phyloP scores from a whole-genome alignment of 1,140 invertebrate genomes.

The Aphelinus atriplicis region DNA sequence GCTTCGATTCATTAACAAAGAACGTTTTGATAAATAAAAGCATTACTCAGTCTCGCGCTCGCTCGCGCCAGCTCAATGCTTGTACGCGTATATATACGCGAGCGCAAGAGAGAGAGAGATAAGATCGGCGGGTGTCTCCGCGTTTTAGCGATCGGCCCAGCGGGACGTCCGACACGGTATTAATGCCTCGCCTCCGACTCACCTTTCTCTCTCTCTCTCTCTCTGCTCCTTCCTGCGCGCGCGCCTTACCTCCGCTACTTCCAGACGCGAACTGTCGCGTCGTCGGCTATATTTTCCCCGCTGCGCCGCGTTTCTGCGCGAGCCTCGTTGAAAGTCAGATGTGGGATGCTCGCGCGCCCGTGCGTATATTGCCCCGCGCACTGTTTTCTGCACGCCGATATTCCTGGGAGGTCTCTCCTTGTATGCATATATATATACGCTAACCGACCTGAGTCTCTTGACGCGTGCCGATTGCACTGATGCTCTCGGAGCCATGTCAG shows the following conservation, averaged over 20 bases:
- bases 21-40: slow-evolving; percentile 52
- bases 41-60: slow-evolving; percentile 46
- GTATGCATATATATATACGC: no score
- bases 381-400: no score
- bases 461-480: no score
- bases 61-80: background rate
- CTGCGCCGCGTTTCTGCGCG: background rate
- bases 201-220: slow-evolving; percentile 41
- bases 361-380: no score
- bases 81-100: background rate
- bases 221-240: background rate
- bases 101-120: slow-evolving; percentile 38
- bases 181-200: slow-evolving; percentile 64
- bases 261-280: no score
- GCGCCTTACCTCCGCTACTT: no score
- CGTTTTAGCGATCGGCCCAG: slow-evolving; percentile 49
- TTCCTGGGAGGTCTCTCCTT: no score
- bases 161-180: slow-evolving; percentile 47
- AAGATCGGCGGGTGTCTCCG: slow-evolving; percentile 54
- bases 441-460: no score
- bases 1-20: slow-evolving; percentile 52
- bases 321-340: no score
- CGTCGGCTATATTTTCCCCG: background rate
- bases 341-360: no score
- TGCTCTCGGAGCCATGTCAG: no score